Conservation (phyloP, 2,797 vertebrate genomes). For the Dipus sagitta region DNA sequence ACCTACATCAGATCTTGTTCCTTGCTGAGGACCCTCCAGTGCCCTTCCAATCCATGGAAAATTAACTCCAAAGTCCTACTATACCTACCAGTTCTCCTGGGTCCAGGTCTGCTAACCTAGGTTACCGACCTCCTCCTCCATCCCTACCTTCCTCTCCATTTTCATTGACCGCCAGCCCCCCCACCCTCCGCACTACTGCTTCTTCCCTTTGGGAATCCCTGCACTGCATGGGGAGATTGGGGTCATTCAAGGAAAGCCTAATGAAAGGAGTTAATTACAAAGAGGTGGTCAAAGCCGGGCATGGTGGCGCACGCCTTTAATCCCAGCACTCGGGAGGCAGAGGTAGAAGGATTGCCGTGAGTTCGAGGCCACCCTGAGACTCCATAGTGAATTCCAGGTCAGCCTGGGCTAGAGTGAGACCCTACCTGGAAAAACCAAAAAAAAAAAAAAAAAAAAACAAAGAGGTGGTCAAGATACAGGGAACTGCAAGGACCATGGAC, state of each 20-base stretch:
- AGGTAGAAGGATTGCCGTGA: too few species aligned
- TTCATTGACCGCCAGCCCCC: background rate
- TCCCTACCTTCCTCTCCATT: background rate
- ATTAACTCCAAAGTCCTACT: background rate
- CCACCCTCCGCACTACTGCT: too few species aligned
- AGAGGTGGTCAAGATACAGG: background rate
- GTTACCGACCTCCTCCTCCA: background rate
- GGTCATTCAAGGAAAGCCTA: background rate
- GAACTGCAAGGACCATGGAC: fast-evolving
- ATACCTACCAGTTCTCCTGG: background rate
- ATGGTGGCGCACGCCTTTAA: too few species aligned
- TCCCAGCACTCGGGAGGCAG: too few species aligned
- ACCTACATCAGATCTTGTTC: background rate
- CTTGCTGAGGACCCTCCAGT: background rate
- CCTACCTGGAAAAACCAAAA: too few species aligned
- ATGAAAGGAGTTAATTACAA: too few species aligned
- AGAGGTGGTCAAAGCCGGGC: too few species aligned
- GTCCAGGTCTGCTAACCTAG: background rate
- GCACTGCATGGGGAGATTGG: background rate
- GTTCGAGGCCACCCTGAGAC: too few species aligned
- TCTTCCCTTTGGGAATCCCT: background rate
- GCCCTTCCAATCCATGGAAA: background rate
- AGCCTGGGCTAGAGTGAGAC: too few species aligned
- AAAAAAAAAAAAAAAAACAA: too few species aligned
- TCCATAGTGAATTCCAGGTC: too few species aligned